Conservation (phyloP, 2,888 invertebrate species). For the Cremastinae sp. region DNA sequence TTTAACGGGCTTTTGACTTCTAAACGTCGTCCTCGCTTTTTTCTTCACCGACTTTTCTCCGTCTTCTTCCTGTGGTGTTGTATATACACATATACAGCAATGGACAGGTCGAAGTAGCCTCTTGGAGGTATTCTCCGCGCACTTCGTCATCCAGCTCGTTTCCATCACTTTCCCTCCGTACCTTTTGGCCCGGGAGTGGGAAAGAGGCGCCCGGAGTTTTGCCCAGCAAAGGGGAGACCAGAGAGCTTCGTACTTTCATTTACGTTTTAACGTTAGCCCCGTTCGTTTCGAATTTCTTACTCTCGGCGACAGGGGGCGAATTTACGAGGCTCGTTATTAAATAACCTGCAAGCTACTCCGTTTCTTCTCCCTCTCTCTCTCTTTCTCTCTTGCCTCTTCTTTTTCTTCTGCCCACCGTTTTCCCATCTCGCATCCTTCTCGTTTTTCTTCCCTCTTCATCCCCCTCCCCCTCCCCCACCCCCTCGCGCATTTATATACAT, state of each 20-base stretch:
- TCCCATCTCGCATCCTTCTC: neutral
- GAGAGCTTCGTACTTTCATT: constrained; percentile 50
- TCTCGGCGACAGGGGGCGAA: constrained; percentile 62
- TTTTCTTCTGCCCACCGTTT: neutral
- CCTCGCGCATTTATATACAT: constrained; percentile 43
- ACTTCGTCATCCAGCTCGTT: constrained; percentile 55
- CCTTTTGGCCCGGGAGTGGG: constrained; percentile 21
- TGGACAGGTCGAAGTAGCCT: neutral
- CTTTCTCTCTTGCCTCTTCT: constrained; percentile 14
- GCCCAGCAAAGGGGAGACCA: constrained; percentile 24
- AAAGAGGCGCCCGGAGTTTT: constrained; percentile 38
- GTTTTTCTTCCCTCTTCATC: constrained; percentile 8
- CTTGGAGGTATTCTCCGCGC: constrained; percentile 30
- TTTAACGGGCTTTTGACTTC: constrained; percentile 40
- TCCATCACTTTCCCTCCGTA: constrained; percentile 28
- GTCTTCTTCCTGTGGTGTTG: constrained; percentile 16
- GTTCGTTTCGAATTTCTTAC: constrained; percentile 64
- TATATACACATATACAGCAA: neutral
- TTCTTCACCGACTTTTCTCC: constrained; percentile 9
- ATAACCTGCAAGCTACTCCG: constrained; percentile 59
- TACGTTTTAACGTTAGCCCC: constrained; percentile 59
- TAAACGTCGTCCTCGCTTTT: constrained; percentile 30
- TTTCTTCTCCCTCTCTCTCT: constrained; percentile 2
- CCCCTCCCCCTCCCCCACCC: constrained; percentile 7
- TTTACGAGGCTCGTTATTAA: constrained; percentile 73